A percentile compares a stretch with the other conserved stretches of the same genome.
phyloP scores from a whole-genome alignment of 2,113 vertebrate species.

The Perca schrenkii region DNA sequence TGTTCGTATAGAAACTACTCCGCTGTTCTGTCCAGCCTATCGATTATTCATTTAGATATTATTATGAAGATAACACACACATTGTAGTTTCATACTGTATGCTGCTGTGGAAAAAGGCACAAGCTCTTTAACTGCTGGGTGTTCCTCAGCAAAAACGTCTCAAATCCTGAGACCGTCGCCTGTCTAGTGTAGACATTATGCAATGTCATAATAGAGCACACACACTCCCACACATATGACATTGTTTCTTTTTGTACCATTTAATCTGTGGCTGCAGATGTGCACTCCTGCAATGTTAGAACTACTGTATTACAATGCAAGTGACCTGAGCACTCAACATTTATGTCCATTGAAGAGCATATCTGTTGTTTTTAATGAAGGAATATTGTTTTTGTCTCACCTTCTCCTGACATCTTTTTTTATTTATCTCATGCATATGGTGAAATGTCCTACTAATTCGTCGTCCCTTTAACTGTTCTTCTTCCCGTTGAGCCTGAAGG shows the following conservation, averaged over 20 bases:
- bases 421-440: slow-evolving; percentile 19
- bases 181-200: slow-evolving; percentile 71
- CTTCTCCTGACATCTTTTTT: slow-evolving; percentile 1
- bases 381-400: slow-evolving; percentile 33
- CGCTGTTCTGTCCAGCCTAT: slow-evolving; percentile 62
- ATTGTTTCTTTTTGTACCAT: slow-evolving; percentile 56
- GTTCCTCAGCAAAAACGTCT: slow-evolving; percentile 42
- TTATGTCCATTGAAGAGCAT: slow-evolving; percentile 42
- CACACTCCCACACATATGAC: slow-evolving; percentile 13
- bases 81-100: slow-evolving; percentile 56
- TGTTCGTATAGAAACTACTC: slow-evolving; percentile 68
- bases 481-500: background rate
- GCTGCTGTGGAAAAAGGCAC: slow-evolving; percentile 72
- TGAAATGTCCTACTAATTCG: slow-evolving; percentile 1
- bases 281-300: slow-evolving; percentile 69
- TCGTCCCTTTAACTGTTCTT: slow-evolving; percentile 26
- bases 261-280: slow-evolving; percentile 60
- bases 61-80: slow-evolving; percentile 58
- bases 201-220: slow-evolving; percentile 66
- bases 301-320: slow-evolving; percentile 73
- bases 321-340: slow-evolving; percentile 67
- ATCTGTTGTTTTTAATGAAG: slow-evolving; percentile 64
- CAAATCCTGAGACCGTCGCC: slow-evolving; percentile 50
- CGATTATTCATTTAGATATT: slow-evolving; percentile 42
- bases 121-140: slow-evolving; percentile 64